Base-by-base conservation (phyloP, 2,113 vertebrate genomes). In the Phaethon lepturus region DNA sequence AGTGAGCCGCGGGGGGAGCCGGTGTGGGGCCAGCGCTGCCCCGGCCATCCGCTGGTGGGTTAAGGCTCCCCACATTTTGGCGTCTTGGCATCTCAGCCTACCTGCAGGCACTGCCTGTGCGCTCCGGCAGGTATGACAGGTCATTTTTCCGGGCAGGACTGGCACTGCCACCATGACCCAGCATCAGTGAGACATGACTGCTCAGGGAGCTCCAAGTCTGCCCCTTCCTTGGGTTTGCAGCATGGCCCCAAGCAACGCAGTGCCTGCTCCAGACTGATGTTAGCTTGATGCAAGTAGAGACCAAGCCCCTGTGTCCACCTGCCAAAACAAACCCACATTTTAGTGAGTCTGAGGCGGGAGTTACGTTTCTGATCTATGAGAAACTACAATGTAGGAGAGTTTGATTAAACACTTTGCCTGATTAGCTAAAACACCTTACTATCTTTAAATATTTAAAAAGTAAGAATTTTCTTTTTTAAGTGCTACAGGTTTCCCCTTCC, bases 191-290 rank as follows among this genome's bases (percentile, higher is more conserved):
- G 4, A 33, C 42, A 50, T 6, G 2, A 9, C 73, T 59, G 58
- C 56, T 55, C 20, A 4, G 4, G 50, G 56, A 82, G n/a, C 42
- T 28, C 28, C 8, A 3, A 23, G 25, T 29, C 35, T 71, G 64
- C 40, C 45, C 49, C 62, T 24, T 23, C 50, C 71, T 25, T 2
- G 1, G 14, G 53, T 52, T 20, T 35, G n/a, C 83, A 72, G 58
- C 17, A 2, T 0, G 2, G 60, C 31, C 44, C 40, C 0, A 0
- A 28, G 76, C 35, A 85, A 3, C 1, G 6, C 42, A 55, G 18
- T 7, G 35, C 7, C 25, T 38, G 28, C 22, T 59, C 29, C 55
- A 40, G 49, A 35, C 10, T 7, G 7, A 3, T 20, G 49, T 12
- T 38, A 45, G 22, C 44, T 68, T 59, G 44, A 35, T 19, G n/a